phyloP scores from a whole-genome alignment of 2,113 vertebrate genomes.

The Blennius ocellaris region DNA sequence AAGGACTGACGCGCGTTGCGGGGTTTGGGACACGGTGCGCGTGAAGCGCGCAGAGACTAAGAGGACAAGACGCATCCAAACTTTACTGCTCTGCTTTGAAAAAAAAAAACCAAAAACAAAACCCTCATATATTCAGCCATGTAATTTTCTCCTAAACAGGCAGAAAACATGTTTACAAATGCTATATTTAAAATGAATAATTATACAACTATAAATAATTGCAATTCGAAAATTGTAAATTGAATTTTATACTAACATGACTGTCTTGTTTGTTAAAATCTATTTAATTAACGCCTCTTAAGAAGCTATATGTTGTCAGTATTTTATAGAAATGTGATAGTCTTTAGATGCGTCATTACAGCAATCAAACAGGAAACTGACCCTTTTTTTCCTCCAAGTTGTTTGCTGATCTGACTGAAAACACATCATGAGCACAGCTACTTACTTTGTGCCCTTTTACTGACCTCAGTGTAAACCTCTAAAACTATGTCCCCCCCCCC shows the following conservation, averaged over 20 bases:
- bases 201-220: too few relatives aligned
- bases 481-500: not conserved
- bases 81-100: not conserved
- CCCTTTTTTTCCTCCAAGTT: not conserved
- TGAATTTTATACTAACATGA: not conserved
- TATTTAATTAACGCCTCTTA: not conserved
- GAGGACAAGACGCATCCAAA: not conserved
- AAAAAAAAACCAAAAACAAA: too few relatives aligned
- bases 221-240: too few relatives aligned
- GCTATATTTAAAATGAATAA: too few relatives aligned
- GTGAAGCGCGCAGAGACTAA: conserved; percentile 1
- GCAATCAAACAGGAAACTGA: conserved; percentile 44
- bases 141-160: too few relatives aligned
- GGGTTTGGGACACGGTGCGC: conserved; percentile 14
- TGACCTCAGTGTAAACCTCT: not conserved
- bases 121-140: not conserved
- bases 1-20: conserved; percentile 37
- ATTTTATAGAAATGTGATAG: conserved; percentile 1
- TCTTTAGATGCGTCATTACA: conserved; percentile 20
- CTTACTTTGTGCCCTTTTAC: not conserved
- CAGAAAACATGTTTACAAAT: too few relatives aligned
- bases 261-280: not conserved
- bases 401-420: conserved; percentile 34
- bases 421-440: not conserved
- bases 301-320: not conserved